Base-by-base conservation (phyloP, 2,888 invertebrate genomes). In the Myopa testacea region DNA sequence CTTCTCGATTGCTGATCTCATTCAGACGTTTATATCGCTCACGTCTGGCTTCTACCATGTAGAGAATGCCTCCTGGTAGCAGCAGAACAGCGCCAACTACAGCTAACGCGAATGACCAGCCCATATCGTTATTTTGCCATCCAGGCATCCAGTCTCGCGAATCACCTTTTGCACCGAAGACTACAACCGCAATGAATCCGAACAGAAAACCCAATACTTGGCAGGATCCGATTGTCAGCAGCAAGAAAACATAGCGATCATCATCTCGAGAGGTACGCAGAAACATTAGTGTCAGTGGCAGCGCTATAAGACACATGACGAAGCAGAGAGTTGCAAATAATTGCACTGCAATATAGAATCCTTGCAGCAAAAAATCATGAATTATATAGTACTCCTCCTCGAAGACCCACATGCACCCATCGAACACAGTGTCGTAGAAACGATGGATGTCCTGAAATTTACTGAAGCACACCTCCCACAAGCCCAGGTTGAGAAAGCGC, bases 381-480 rank as follows among this genome's bases (percentile, higher is more conserved):
- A 98, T 96, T 78, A 97, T 97, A 86, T 97, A 96, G 88, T 96
- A 98, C 90, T 98, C 98, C 88, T 97, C 98, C 89, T 98, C 96
- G 86, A 98, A 97, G 79, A 98, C 95, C 97, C 98, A 98, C 95
- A 97, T 97, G 86, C 98, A 98, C 0, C 96, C 96, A 19, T 91
- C 92, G 84, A 96, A 96, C 75, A 91, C 91, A 6, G 93, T 93
- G 85, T 98, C 96, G 89, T 98, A 98, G 88, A 93, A 92, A 82
- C 95, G 94, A 82, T 95, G 94, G 5, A 95, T 93, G 87, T 98
- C 98, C 89, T 95, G 93, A 87, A 97, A 97, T 67, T 94, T 92
- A 84, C 94, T 92, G 84, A 98, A 96, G 87, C 98, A 98, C 4
- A 97, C 96, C 89, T 97, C 95, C 98, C 98, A 98, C 55, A 98